Percentiles rank a stretch among this genome's conserved stretches.
Conservation (phyloP, 2,888 invertebrate genomes). For the Himalopsyche japonica region DNA sequence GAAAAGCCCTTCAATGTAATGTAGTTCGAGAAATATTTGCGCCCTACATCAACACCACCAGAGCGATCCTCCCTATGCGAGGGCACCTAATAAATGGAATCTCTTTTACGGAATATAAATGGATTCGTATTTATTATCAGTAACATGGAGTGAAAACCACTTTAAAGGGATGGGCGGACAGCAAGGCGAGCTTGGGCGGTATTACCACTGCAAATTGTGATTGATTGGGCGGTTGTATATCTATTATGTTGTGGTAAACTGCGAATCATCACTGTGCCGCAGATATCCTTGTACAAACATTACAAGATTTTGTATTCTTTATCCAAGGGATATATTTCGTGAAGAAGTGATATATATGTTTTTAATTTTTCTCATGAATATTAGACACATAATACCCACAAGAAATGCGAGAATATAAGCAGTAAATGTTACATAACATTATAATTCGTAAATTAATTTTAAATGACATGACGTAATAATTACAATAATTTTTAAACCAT, state of each 20-base stretch:
- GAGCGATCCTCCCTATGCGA: not conserved
- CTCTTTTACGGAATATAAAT: conserved; percentile 16
- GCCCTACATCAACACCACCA: not conserved
- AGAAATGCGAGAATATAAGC: too few relatives aligned
- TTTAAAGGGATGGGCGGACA: not conserved
- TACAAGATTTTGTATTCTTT: not conserved
- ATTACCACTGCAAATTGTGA: not conserved
- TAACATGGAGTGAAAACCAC: not conserved
- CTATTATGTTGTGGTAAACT: not conserved
- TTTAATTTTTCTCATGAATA: too few relatives aligned
- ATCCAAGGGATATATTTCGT: too few relatives aligned
- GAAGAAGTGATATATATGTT: too few relatives aligned
- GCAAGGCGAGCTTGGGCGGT: not conserved
- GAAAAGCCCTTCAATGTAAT: not conserved
- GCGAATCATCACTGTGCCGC: not conserved
- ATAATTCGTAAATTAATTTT: too few relatives aligned
- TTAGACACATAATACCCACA: too few relatives aligned
- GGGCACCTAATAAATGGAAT: conserved; percentile 6
- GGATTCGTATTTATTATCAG: conserved; percentile 16
- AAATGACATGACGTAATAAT: too few relatives aligned
- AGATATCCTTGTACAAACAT: not conserved
- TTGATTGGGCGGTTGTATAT: not conserved
- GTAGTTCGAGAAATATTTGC: not conserved
- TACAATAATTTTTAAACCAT: too few relatives aligned
- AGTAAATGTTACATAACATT: too few relatives aligned